Evolutionary conservation across 2,888 invertebrate species (phyloP).

Genomic region (Polymixis flavicincta): DNA sequence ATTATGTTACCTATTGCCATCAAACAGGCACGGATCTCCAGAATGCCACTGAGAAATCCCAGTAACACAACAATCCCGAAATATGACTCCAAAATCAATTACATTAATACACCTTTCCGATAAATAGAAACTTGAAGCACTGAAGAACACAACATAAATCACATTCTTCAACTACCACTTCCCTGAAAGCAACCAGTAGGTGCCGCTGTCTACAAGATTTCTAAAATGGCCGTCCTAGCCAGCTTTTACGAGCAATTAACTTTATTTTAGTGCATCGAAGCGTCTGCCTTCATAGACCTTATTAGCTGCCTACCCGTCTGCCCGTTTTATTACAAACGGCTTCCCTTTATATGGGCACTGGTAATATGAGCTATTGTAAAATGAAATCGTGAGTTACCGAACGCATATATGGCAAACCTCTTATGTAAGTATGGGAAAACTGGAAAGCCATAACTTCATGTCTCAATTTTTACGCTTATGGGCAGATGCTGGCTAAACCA

Average conservation of each 20-base stretch:
- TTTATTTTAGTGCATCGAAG: constrained; percentile 70
- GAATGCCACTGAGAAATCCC: no score
- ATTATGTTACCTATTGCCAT: no score
- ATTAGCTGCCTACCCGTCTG: constrained; percentile 51
- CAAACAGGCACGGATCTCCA: no score
- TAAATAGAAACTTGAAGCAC: neutral
- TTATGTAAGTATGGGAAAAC: constrained; percentile 60
- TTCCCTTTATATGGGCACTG: constrained; percentile 75
- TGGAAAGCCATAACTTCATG: constrained; percentile 49
- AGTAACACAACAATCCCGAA: no score
- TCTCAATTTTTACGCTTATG: constrained; percentile 54
- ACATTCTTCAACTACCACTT: neutral
- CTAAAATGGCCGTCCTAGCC: constrained; percentile 34
- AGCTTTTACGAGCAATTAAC: constrained; percentile 75
- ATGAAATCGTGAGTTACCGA: constrained; percentile 71
- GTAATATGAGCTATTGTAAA: constrained; percentile 72
- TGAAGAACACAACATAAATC: neutral
- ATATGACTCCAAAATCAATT: neutral
- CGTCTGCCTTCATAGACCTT: constrained; percentile 69
- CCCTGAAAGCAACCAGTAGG: constrained; percentile 7
- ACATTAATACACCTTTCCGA: neutral
- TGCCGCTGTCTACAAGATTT: constrained; percentile 20
- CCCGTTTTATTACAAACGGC: constrained; percentile 71
- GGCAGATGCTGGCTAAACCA: constrained; percentile 3
- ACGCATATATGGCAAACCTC: constrained; percentile 61